Base-by-base conservation (phyloP, 2,888 invertebrate genomes). In the Molanna angustata region DNA sequence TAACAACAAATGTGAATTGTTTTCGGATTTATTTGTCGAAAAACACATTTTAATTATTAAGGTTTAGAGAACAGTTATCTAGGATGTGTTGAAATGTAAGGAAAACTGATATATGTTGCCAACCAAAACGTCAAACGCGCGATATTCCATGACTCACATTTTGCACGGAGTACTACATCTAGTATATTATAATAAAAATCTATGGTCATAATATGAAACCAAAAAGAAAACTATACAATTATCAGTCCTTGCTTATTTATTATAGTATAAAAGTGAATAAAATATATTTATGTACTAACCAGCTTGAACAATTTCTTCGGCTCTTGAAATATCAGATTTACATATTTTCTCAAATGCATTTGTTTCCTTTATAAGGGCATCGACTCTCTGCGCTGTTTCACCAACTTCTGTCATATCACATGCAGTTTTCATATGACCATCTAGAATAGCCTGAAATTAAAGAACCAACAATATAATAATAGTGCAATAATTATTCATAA, bases 341-440 rank as follows among this genome's bases (percentile, higher is more conserved):
- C 88, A 88, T 50, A 84, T 79, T 71, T 85, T 83, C 66, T 92
- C 88, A 71, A 93, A 90, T 50, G 84, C 78, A 56, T 81, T 79
- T 3, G 90, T 86, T 64, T 94, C 91, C 64, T 82, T 79, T 48
- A 92, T 81, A 17, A 94, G 78, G 49, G 80, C 82, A 61, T 93
- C 90, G 3, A 93, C 90, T 62, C 89, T 81, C 43, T 76, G 76
- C 31, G 90, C 86, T n/a, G 90, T 90, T 69, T 94, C 94, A 3
- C 94, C 94, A 51, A 90, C 83, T 70, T 94, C 94, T 1, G 86
- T 87, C 89, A 93, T 90, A 62, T 89, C 90, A 56, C 85, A 83
- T 40, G 90, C 82, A 44, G 80, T 80, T 74, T 89, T 89, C 63
- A 91, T 72, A 72, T 90, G 88, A 46, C 78, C 78, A 70, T 91